phyloP scores from a whole-genome alignment of 2,113 vertebrate genomes.

The Platichthys stellatus region DNA sequence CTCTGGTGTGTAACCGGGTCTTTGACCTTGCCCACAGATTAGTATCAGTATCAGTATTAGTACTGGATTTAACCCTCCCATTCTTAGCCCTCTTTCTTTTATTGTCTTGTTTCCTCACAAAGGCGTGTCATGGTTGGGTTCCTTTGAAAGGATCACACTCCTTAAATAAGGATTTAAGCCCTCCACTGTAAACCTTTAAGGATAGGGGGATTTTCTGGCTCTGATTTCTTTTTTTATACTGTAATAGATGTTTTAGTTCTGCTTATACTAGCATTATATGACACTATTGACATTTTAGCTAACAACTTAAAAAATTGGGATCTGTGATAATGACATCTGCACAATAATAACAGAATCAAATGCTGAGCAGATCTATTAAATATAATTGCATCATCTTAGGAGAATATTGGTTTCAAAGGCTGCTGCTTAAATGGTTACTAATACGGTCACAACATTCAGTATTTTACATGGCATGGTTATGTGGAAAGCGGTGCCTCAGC shows the following conservation, averaged over 20 bases:
- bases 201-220: background rate
- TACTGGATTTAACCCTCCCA: constrained; percentile 63
- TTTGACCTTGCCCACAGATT: constrained; percentile 84
- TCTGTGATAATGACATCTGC: background rate
- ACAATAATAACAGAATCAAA: constrained; percentile 4
- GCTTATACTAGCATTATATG: background rate
- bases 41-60: constrained; percentile 82
- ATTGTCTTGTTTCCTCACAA: constrained; percentile 59
- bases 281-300: constrained; percentile 3
- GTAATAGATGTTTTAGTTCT: background rate
- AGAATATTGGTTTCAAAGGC: background rate
- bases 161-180: constrained; percentile 14
- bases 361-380: background rate
- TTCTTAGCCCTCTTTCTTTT: constrained; percentile 51
- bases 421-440: background rate
- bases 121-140: constrained; percentile 40
- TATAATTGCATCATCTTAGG: background rate
- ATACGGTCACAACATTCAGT: background rate
- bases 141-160: constrained; percentile 28
- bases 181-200: background rate
- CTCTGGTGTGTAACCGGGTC: constrained; percentile 78
- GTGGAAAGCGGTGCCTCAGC: too few relatives aligned
- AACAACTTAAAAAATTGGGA: background rate
- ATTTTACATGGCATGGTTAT: constrained; percentile 6
- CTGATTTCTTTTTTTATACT: background rate